A percentile compares a stretch with the other conserved stretches of the same genome.
phyloP scores from a whole-genome alignment of 2,113 vertebrate genomes.

The Colinus virginianus region DNA sequence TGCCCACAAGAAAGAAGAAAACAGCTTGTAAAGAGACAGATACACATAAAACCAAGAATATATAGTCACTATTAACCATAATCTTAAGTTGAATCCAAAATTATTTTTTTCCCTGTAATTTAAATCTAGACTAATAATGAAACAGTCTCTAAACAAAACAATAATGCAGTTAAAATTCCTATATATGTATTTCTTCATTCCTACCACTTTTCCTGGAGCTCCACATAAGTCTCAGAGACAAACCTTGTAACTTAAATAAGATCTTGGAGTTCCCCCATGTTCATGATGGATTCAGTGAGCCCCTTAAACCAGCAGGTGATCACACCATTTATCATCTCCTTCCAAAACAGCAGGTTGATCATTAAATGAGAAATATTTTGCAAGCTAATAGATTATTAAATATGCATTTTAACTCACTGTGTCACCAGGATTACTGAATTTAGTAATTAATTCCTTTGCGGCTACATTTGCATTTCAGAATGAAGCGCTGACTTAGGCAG shows the following conservation, averaged over 20 bases:
- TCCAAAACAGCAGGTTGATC: neutral
- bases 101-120: too few species aligned
- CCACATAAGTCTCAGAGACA: neutral
- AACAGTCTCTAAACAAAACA: neutral
- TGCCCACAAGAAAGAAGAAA: neutral
- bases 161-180: neutral
- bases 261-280: neutral
- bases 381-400: neutral
- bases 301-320: too few species aligned
- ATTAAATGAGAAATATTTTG: neutral
- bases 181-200: neutral
- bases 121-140: too few species aligned
- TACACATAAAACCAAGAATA: neutral
- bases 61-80: neutral
- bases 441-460: neutral
- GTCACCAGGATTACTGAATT: neutral
- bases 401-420: neutral
- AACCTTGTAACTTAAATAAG: neutral
- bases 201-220: neutral
- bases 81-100: neutral
- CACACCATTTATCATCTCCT: neutral
- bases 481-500: accelerated
- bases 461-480: neutral
- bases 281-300: neutral
- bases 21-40: neutral